A percentile compares a stretch with the other conserved stretches of the same genome.
Evolutionary conservation across 1,140 invertebrate species (phyloP).

Genomic region (Laodelphax striatellus): DNA sequence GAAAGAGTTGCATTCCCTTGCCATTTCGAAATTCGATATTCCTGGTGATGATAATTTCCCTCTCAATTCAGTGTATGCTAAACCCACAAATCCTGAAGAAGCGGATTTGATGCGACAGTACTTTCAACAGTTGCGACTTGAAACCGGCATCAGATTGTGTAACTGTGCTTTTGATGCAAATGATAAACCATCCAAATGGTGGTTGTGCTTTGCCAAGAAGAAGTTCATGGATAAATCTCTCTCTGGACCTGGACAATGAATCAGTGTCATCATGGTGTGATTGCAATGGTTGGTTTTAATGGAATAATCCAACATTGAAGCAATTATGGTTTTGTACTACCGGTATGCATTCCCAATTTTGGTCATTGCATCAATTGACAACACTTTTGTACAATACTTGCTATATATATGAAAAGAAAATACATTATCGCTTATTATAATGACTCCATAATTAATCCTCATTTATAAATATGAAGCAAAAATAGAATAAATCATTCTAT

Average conservation of each 20-base stretch:
- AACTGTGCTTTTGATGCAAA: conserved; percentile 88
- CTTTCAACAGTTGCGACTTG: conserved; percentile 88
- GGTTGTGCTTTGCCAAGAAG: conserved; percentile 97
- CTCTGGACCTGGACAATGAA: conserved; percentile 63
- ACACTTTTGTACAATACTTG: too few relatives aligned
- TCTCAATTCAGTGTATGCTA: conserved; percentile 93
- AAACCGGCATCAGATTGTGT: conserved; percentile 79
- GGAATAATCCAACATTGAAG: too few relatives aligned
- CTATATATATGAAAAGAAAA: too few relatives aligned
- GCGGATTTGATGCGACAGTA: conserved; percentile 84
- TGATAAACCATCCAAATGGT: conserved; percentile 97
- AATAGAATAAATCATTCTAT: too few relatives aligned
- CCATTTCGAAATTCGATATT: conserved; percentile 91
- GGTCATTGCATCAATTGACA: too few relatives aligned
- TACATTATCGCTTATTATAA: too few relatives aligned
- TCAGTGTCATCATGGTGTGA: background rate
- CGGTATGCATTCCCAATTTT: too few relatives aligned
- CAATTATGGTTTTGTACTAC: too few relatives aligned
- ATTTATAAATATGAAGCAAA: too few relatives aligned
- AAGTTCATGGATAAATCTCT: conserved; percentile 99
- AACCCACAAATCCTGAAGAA: conserved; percentile 65
- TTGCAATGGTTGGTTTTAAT: too few relatives aligned
- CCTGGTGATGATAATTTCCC: conserved; percentile 94
- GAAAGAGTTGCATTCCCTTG: conserved; percentile 93
- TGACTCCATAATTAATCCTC: too few relatives aligned